Conservation (phyloP, 2,888 invertebrate genomes). For the Lordiphosa andalusiaca region DNA sequence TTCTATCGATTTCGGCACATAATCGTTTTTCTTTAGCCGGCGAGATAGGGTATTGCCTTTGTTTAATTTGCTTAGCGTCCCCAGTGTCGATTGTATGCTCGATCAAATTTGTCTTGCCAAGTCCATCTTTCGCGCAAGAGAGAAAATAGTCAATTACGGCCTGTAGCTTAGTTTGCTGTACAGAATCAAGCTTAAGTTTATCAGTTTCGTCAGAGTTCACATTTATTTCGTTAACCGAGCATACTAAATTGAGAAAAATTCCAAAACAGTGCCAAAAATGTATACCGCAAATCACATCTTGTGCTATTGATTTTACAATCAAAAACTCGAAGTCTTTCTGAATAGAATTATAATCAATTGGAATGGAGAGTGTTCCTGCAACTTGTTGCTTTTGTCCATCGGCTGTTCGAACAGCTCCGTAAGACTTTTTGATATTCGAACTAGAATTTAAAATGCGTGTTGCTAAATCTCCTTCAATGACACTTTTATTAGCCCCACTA, state of each 20-base stretch:
- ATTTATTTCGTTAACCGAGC: not conserved
- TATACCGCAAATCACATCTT: not conserved
- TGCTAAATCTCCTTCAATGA: too few species aligned
- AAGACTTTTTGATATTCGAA: too few species aligned
- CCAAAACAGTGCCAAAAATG: not conserved
- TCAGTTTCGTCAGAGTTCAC: not conserved
- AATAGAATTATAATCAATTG: too few species aligned
- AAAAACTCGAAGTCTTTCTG: too few species aligned
- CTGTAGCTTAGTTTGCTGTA: not conserved
- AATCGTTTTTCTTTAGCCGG: constrained; percentile 1
- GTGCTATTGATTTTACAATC: too few species aligned
- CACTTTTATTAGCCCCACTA: too few species aligned
- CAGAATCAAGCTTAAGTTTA: too few species aligned
- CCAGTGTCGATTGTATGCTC: constrained; percentile 1
- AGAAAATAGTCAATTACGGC: not conserved
- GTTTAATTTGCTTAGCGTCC: constrained; percentile 1
- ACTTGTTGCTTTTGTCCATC: too few species aligned
- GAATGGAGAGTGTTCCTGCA: too few species aligned
- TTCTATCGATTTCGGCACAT: not conserved
- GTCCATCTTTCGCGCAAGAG: not conserved
- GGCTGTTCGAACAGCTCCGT: too few species aligned
- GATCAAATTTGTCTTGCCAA: not conserved
- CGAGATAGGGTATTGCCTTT: constrained; percentile 2
- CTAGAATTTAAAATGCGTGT: too few species aligned
- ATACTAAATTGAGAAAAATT: too few species aligned